Evolutionary conservation across 37 sponge, comb jelly and placozoan genomes (phyloP), one percentile per base, ranked within the genome.

Genomic region (Beroe ovata): DNA sequence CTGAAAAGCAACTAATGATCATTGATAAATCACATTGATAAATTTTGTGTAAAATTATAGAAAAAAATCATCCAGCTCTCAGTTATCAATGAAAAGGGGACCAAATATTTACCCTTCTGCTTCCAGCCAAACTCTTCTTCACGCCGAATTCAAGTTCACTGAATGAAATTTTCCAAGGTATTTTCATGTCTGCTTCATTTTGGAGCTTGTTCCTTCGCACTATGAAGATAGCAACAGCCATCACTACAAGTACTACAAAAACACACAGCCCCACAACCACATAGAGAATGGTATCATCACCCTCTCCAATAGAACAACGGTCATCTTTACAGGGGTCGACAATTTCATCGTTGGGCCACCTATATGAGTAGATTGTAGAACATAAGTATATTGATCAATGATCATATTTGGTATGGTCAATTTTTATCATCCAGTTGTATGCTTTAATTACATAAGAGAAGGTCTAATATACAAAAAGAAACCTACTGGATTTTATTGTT

Each of bases 41-140:
- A n/a, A n/a, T n/a, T n/a, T n/a, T n/a, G n/a, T n/a, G n/a, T n/a
- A n/a, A n/a, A n/a, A n/a, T n/a, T n/a, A n/a, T n/a, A n/a, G n/a
- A n/a, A n/a, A n/a, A n/a, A n/a, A n/a, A n/a, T n/a, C n/a, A n/a
- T n/a, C n/a, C n/a, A n/a, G n/a, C n/a, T n/a, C n/a, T n/a, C n/a
- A n/a, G n/a, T 6, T 16, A 47, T 47, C 6, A 47, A 47, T 6
- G 54, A 11, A 6, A 47, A 47, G 6, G 28, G 8, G 8, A 61
- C 21, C n/a, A 6, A 16, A 3, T 25, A 25, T 16, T 25, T 40
- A 77, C 84, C 54, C 41, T 77, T 39, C 54, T 77, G 28, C 84
- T 77, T 77, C 84, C 84, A 77, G 84, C 35, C 8, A 77, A 25
- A 77, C 84, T 77, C 25, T 77, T 77, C 84, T 77, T 77, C 54